Base-by-base conservation (phyloP, 2,797 vertebrate species). In the Pyrocephalus nanus region DNA sequence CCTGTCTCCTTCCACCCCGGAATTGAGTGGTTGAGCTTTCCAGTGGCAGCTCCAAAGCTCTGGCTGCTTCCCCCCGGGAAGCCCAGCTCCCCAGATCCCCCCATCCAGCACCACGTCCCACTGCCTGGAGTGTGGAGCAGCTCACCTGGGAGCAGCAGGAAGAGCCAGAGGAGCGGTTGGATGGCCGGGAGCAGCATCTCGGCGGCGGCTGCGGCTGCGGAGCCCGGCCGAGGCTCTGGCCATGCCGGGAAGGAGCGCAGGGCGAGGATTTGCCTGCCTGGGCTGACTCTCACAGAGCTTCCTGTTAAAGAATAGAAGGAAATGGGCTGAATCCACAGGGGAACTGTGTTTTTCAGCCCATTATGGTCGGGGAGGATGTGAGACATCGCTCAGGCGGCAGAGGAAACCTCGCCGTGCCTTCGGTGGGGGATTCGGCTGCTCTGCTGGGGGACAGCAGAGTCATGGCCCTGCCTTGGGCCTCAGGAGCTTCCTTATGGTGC, bases 281-380 rank as follows among this genome's bases (percentile, higher is more conserved):
- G 86, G 88, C 94, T 90, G 96, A 95, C 97, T 98, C 97, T 97
- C 93, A 3, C 76, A 72, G 88, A 61, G 97, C 92, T 98, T 98
- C 98, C 98, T 98, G 98, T 97, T 51, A 92, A 98, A 98, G 97
- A 98, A 98, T 98, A 96, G 98, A 97, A 98, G 98, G 98, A 98
- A 98, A 97, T 96, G 86, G 95, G 95, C 97, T 97, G 97, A 97
- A 96, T 97, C 83, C 97, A 92, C 97, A 93, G 57, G 96, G 93
- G 95, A 97, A 96, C 86, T 74, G 79, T 96, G 95, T 81, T 95
- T 94, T 94, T 84, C 51, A 76, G 91, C 77, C 94, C 96, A 79
- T 95, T 96, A 93, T 92, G 95, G 95, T 89, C 1, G 11, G 83
- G 53, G 91, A 97, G 96, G 96, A 97, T 97, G 92, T 97, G 96